These are phyloP conservation scores for Erythrocebus patas DNA, from an alignment of 2,113 vertebrate species.

Conservation along the genomic window DNA sequence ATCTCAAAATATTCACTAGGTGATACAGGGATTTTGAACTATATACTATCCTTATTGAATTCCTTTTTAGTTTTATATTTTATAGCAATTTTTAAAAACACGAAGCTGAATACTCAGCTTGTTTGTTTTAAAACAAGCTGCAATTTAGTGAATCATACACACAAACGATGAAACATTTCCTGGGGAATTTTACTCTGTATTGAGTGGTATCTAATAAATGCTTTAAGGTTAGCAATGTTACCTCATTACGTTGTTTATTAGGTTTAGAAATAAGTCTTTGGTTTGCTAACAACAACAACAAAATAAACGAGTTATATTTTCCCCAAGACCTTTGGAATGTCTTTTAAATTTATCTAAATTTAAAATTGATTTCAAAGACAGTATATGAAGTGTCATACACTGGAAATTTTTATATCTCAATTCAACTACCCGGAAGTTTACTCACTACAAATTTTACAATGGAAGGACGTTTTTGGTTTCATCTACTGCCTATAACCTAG, in stretches of 20 bases:
- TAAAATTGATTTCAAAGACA: neutral
- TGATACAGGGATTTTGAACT: neutral
- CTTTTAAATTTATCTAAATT: neutral
- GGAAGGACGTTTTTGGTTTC: neutral
- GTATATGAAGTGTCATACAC: neutral
- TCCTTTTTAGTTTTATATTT: neutral
- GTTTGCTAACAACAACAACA: no score
- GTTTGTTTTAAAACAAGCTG: neutral
- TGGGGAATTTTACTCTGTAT: neutral
- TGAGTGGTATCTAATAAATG: neutral
- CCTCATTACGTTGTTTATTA: neutral
- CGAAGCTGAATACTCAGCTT: neutral
- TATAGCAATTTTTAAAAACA: neutral
- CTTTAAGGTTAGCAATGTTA: neutral
- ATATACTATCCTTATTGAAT: neutral
- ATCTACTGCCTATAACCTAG: neutral
- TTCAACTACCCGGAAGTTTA: neutral
- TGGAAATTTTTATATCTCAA: neutral
- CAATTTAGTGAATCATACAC: neutral
- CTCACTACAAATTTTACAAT: neutral
- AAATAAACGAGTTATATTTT: neutral
- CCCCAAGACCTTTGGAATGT: neutral
- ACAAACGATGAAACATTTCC: neutral
- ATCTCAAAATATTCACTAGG: neutral
- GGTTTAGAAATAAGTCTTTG: neutral